phyloP scores from a whole-genome alignment of 2,797 vertebrate species.

The Macropus fuliginosus region DNA sequence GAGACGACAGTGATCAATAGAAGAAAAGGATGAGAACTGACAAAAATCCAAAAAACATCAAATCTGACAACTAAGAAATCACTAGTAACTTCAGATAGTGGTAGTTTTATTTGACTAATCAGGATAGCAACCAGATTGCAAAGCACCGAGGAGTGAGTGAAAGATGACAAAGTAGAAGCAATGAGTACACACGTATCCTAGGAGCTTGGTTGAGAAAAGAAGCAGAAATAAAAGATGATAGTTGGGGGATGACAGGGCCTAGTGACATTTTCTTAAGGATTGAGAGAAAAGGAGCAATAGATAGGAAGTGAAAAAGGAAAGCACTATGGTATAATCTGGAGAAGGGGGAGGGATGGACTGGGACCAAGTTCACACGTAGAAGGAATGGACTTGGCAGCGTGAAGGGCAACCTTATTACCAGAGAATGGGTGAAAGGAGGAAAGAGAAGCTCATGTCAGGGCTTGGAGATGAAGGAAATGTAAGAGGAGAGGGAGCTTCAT shows the following conservation, averaged over 20 bases:
- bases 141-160: neutral
- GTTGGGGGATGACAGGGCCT: neutral
- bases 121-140: neutral
- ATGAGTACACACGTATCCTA: neutral
- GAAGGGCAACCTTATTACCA: neutral
- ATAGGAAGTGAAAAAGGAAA: neutral
- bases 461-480: neutral
- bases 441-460: neutral
- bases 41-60: neutral
- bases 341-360: neutral
- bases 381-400: neutral
- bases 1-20: neutral
- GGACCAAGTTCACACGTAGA: neutral
- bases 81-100: neutral
- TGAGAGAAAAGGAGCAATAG: neutral
- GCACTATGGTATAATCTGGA: neutral
- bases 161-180: neutral
- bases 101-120: neutral
- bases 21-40: neutral
- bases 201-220: neutral
- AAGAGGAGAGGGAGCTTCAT: neutral
- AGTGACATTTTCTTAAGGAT: neutral
- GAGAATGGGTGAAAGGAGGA: neutral
- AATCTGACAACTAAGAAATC: neutral
- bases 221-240: neutral